Percentiles rank a stretch among this genome's conserved stretches.
Evolutionary conservation across 2,888 invertebrate species (phyloP).

Genomic region (Hecatera dysodea): DNA sequence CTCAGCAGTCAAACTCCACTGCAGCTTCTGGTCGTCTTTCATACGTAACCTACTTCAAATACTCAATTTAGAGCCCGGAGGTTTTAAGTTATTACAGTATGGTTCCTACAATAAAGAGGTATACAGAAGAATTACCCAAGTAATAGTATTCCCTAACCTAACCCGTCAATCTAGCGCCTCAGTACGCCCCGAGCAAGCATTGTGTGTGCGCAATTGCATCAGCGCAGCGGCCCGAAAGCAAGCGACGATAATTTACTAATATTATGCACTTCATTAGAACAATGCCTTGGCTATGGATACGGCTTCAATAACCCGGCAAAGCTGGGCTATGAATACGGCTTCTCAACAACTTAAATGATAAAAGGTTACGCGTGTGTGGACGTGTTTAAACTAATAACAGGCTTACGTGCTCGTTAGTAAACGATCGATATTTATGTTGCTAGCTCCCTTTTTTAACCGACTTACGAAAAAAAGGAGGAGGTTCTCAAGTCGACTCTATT

Average conservation of each 20-base stretch:
- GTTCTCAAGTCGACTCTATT: too few relatives aligned
- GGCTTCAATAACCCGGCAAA: not conserved
- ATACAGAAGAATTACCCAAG: not conserved
- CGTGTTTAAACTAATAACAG: slow-evolving; percentile 14
- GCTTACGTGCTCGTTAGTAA: not conserved
- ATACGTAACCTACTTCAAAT: too few relatives aligned
- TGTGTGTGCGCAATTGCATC: slow-evolving; percentile 45
- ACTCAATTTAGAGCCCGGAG: too few relatives aligned
- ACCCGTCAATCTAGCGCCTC: not conserved
- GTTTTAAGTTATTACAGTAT: not conserved
- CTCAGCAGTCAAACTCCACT: too few relatives aligned
- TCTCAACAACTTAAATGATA: not conserved
- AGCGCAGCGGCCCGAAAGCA: slow-evolving; percentile 15
- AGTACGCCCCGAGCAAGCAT: not conserved
- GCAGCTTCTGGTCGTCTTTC: too few relatives aligned
- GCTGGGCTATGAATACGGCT: not conserved
- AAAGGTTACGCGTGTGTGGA: not conserved
- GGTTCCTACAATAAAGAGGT: not conserved
- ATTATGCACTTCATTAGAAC: slow-evolving; percentile 38
- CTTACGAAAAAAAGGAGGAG: too few relatives aligned
- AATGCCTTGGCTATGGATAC: slow-evolving; percentile 12
- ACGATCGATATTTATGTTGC: not conserved
- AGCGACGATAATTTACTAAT: slow-evolving; percentile 31
- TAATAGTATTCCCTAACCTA: not conserved
- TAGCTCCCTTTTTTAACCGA: not conserved